Conservation (phyloP, 2,797 vertebrate species). For the Ptychadena robeensis region DNA sequence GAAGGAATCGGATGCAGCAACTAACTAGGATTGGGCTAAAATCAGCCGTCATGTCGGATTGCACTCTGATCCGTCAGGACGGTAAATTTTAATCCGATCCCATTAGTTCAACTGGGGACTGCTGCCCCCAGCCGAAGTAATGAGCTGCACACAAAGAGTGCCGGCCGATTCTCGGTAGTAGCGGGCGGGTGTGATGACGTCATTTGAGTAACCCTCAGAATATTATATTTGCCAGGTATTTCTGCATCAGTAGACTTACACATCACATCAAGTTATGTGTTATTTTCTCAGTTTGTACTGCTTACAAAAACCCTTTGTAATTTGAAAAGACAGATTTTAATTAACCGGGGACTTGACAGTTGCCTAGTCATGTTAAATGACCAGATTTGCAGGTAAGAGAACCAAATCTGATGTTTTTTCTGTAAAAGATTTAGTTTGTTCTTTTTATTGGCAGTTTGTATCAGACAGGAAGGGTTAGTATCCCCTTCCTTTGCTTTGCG, state of each 20-base stretch:
- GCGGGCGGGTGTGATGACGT: too few species aligned
- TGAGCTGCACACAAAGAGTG: too few species aligned
- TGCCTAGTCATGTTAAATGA: not conserved
- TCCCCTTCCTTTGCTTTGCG: not conserved
- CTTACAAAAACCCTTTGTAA: not conserved
- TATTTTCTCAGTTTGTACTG: not conserved
- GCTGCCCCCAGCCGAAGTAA: too few species aligned
- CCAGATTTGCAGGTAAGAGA: not conserved
- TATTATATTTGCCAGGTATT: not conserved
- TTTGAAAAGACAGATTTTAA: not conserved
- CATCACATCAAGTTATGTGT: not conserved
- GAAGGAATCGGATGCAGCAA: too few species aligned
- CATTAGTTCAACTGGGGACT: too few species aligned
- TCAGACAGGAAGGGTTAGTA: not conserved
- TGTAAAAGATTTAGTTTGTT: not conserved
- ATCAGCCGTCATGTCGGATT: too few species aligned
- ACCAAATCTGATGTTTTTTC: not conserved
- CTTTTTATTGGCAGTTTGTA: not conserved
- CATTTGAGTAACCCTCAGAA: not conserved
- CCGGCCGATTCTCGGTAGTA: too few species aligned
- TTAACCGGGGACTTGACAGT: not conserved
- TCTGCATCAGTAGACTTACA: not conserved
- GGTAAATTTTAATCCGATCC: too few species aligned
- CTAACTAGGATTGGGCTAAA: too few species aligned
- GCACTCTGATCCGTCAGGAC: too few species aligned